Percentiles rank a stretch among this genome's conserved stretches.
These are phyloP conservation scores for Drosophila glabriapex DNA, from an alignment of 2,888 invertebrate genomes.

Conservation along the genomic window DNA sequence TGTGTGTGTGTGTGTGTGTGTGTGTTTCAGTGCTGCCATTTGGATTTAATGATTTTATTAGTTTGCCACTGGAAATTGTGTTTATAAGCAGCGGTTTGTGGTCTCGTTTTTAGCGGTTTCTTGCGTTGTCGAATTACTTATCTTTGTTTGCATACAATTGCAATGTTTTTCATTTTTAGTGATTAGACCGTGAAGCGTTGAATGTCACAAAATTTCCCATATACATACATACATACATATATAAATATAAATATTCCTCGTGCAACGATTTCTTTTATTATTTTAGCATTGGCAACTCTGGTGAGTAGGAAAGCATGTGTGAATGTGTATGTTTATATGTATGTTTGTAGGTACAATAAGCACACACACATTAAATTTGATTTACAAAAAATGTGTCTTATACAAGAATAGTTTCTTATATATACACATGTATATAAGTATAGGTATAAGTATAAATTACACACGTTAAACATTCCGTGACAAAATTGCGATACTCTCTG, in stretches of 20 bases:
- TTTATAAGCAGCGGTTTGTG: conserved; percentile 10
- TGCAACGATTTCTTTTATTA: neutral
- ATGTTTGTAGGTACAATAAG: neutral
- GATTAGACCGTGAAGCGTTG: neutral
- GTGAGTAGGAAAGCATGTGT: neutral
- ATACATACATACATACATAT: neutral
- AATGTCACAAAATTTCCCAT: neutral
- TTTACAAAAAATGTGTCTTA: neutral
- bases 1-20: no score
- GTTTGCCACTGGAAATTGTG: conserved; percentile 2
- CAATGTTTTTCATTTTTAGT: neutral
- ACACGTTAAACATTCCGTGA: conserved; percentile 16
- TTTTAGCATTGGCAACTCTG: neutral
- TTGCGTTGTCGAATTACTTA: neutral
- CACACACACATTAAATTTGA: neutral
- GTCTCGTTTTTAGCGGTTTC: conserved; percentile 1
- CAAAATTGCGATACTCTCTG: conserved; percentile 8
- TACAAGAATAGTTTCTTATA: neutral
- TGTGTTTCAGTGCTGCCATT: neutral
- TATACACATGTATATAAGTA: neutral
- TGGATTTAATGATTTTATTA: conserved; percentile 4
- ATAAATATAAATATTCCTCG: neutral
- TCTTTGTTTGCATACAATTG: neutral
- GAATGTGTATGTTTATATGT: neutral
- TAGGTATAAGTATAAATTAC: neutral